Base-by-base conservation (phyloP, 1,140 invertebrate genomes). In the Procambarus clarkii region DNA sequence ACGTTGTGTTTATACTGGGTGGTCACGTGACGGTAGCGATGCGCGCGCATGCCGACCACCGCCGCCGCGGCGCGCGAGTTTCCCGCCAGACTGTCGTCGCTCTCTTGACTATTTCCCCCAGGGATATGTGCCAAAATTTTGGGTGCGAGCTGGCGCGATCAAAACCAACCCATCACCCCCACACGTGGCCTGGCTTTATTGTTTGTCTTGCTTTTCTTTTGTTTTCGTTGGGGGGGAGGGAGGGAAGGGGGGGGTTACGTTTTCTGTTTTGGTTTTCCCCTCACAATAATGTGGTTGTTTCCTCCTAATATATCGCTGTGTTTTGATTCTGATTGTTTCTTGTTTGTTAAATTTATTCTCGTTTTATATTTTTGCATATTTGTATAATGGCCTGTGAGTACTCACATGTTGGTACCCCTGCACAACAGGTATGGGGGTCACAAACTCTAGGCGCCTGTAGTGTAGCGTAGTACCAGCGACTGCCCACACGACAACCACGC, bases 331-430 rank as follows among this genome's bases (percentile, higher is more conserved):
- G 13, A 64, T 86, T 86, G 83, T 71, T 86, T 85, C 54, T 54
- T 13, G 50, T 54, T 54, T 54, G 21, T 45, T 34, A 81, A 7
- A 24, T 81, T 80, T 21, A 18, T 80, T 50, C n/a, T 24, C 4
- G 0, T 74, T 74, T 74, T 8, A 4, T 88, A 80, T 79, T 64
- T 88, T 69, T 64, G 58, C 76, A 58, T 88, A 76, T 88, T 88
- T 85, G 86, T 88, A 88, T 88, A 69, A 79, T 58, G 86, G 86
- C 86, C 77, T 88, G 86, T 88, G 86, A 88, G 86, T 80, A 88
- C 86, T 88, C 86, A 88, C 86, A 88, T 88, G 86, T 80, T 88
- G 86, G 77, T 80, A 69, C 86, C 86, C 86, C 77, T 80, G 86
- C 60, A 88, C 77, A 80, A 69, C 77, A 88, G 86, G 86, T 45